Evolutionary conservation across 2,113 vertebrate species (phyloP).

Genomic region (Himantopus leucocephalus): DNA sequence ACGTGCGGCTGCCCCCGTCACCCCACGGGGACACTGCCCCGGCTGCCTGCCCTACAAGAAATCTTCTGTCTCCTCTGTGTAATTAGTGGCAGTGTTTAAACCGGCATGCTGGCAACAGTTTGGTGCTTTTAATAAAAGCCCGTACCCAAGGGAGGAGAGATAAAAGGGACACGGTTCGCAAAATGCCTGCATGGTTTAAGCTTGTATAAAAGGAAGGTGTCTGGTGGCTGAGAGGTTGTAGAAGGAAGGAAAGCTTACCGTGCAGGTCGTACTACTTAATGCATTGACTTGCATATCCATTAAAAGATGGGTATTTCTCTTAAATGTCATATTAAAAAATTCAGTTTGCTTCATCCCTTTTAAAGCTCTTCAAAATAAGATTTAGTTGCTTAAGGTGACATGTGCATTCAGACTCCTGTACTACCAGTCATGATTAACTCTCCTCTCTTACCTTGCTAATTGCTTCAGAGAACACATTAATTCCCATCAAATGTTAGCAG

Average conservation of each 20-base stretch:
- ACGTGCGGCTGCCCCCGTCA: rapidly evolving
- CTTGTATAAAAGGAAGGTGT: background rate
- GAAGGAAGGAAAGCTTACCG: background rate
- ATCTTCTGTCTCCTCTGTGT: background rate
- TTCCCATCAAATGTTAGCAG: background rate
- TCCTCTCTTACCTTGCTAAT: background rate
- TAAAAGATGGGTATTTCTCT: background rate
- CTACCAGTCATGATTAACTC: background rate
- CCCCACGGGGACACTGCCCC: background rate
- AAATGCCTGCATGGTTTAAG: background rate
- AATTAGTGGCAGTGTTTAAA: slow-evolving; percentile 32
- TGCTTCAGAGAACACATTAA: background rate
- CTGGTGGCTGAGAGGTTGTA: background rate
- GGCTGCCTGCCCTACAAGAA: background rate
- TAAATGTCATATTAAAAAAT: background rate
- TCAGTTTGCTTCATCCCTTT: background rate
- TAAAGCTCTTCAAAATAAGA: background rate
- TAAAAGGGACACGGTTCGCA: background rate
- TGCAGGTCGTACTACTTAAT: background rate
- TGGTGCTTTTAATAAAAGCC: background rate
- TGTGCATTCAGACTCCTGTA: background rate
- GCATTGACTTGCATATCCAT: background rate
- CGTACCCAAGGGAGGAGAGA: background rate
- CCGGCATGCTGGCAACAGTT: background rate
- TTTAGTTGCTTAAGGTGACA: background rate